Evolutionary conservation across 2,888 invertebrate species (phyloP).

Genomic region (Apeira syringaria): DNA sequence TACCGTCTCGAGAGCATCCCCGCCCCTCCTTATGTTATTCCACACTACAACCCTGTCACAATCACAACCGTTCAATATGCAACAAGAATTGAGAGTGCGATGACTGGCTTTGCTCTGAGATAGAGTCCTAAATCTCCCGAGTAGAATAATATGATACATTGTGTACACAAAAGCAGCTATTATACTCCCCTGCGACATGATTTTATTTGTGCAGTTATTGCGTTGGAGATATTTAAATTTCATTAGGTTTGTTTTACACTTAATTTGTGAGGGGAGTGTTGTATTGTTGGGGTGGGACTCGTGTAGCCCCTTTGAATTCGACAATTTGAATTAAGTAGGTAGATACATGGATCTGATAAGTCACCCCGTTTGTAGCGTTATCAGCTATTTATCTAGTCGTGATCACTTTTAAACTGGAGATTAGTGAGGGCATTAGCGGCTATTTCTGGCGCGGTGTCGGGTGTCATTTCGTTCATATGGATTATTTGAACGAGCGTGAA

Average conservation of each 20-base stretch:
- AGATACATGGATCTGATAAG: slow-evolving; percentile 69
- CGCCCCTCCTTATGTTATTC: slow-evolving; percentile 67
- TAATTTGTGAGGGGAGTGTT: slow-evolving; percentile 79
- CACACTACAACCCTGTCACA: slow-evolving; percentile 63
- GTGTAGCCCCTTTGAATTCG: slow-evolving; percentile 64
- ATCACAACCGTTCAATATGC: slow-evolving; percentile 29
- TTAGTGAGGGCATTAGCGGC: slow-evolving; percentile 50
- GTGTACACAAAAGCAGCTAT: slow-evolving; percentile 79
- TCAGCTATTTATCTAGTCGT: slow-evolving; percentile 41
- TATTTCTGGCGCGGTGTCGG: slow-evolving; percentile 28
- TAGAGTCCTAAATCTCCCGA: slow-evolving; percentile 58
- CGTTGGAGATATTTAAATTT: slow-evolving; percentile 82
- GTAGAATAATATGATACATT: slow-evolving; percentile 61
- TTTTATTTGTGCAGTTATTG: slow-evolving; percentile 83
- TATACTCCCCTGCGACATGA: slow-evolving; percentile 76
- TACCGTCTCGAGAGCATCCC: slow-evolving; percentile 69
- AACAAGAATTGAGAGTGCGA: slow-evolving; percentile 29
- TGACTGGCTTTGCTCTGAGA: slow-evolving; percentile 40
- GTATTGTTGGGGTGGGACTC: slow-evolving; percentile 71
- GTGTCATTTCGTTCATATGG: slow-evolving; percentile 20
- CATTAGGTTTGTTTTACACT: slow-evolving; percentile 84
- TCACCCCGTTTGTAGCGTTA: slow-evolving; percentile 58
- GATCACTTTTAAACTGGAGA: slow-evolving; percentile 59
- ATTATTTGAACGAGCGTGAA: slow-evolving; percentile 15
- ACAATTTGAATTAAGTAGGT: slow-evolving; percentile 72